Conservation (phyloP, 2,797 vertebrate genomes). For the Botia kubotai region DNA sequence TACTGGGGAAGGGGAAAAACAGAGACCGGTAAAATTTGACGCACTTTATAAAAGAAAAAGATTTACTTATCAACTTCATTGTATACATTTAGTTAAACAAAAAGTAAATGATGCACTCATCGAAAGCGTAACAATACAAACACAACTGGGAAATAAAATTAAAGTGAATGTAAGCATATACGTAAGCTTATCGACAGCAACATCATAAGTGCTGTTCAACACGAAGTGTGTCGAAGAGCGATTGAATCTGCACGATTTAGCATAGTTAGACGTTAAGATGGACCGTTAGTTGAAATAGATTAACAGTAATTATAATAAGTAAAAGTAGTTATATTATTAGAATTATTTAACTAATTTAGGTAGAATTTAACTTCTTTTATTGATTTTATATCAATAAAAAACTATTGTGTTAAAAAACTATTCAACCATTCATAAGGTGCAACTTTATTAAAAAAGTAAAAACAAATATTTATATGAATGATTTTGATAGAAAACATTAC, state of each 20-base stretch:
- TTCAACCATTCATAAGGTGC: slow-evolving; percentile 73
- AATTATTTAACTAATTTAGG: no score
- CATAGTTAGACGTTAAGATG: neutral
- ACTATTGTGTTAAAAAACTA: neutral
- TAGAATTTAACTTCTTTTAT: neutral
- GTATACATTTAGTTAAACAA: neutral
- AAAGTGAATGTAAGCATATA: neutral
- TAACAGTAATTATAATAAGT: no score
- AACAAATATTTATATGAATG: slow-evolving; percentile 82
- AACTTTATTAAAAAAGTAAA: slow-evolving; percentile 89
- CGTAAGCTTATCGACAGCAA: neutral
- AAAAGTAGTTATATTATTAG: no score
- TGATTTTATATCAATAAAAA: no score
- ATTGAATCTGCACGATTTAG: neutral
- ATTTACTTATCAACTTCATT: neutral
- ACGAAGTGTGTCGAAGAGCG: neutral
- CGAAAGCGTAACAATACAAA: neutral
- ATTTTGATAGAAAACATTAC: slow-evolving; percentile 84
- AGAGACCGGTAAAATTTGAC: slow-evolving; percentile 23
- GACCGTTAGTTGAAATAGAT: neutral
- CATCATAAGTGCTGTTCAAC: neutral
- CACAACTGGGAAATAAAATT: neutral
- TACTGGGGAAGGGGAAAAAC: slow-evolving; percentile 47
- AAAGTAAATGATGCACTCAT: neutral
- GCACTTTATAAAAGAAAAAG: slow-evolving; percentile 20